Evolutionary conservation across 1,140 invertebrate species (phyloP).

Genomic region (Lysiphlebus fabarum): DNA sequence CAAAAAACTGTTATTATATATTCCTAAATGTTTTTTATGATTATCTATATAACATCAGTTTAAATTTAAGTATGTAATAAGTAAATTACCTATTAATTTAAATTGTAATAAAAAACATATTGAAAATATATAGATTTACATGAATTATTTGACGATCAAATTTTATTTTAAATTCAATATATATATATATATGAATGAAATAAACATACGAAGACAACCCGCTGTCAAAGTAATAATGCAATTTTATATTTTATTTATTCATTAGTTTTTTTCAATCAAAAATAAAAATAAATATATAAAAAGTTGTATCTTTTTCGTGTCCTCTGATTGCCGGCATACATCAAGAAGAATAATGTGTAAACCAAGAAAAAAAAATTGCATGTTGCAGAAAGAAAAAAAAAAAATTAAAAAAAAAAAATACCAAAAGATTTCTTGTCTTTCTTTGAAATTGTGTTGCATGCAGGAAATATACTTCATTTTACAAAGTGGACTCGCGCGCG

Average conservation of each 20-base stretch:
- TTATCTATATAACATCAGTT: too few relatives aligned
- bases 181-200: too few relatives aligned
- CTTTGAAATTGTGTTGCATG: constrained; percentile 10
- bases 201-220: too few relatives aligned
- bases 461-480: constrained; percentile 7
- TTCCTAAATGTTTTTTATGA: too few relatives aligned
- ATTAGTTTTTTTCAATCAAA: background rate
- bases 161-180: too few relatives aligned
- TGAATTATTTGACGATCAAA: too few relatives aligned
- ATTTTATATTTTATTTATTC: constrained; percentile 20
- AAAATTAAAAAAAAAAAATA: background rate
- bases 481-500: constrained; percentile 2
- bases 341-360: constrained; percentile 5
- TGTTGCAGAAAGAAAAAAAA: background rate
- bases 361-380: background rate
- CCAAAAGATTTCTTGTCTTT: constrained; percentile 3
- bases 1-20: too few relatives aligned
- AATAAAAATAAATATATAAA: too few relatives aligned
- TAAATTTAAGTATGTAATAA: too few relatives aligned
- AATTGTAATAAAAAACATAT: too few relatives aligned
- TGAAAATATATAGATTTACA: too few relatives aligned
- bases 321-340: constrained; percentile 25
- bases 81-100: too few relatives aligned
- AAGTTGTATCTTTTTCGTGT: constrained; percentile 18
- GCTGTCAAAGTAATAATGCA: constrained; percentile 14